Evolutionary conservation across 1,140 invertebrate genomes (phyloP).

Genomic region (Aphis gossypii): DNA sequence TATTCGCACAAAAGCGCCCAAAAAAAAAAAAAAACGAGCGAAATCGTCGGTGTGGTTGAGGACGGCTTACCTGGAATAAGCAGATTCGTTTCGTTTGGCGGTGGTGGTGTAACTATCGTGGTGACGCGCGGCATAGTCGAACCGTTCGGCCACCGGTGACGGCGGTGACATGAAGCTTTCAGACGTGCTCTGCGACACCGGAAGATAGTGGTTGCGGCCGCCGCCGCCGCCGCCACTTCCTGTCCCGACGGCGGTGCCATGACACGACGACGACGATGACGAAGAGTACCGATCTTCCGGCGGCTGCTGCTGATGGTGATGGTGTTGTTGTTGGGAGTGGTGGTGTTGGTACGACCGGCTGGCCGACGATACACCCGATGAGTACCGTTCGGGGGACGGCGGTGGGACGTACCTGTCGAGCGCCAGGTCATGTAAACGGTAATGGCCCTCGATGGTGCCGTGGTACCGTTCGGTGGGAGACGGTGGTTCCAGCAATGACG

Average conservation of each 20-base stretch:
- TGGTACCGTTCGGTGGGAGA: slow-evolving; percentile 48
- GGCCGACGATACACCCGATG: neutral
- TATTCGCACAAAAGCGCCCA: neutral
- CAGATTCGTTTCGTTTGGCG: slow-evolving; percentile 48
- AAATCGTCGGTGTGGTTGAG: neutral
- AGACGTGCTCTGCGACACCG: slow-evolving; percentile 51
- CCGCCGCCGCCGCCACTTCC: slow-evolving; percentile 4
- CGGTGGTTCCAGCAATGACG: slow-evolving; percentile 38
- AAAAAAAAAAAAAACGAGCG: too few species aligned
- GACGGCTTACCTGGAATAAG: slow-evolving; percentile 31
- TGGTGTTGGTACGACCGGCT: neutral
- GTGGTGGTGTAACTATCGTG: slow-evolving; percentile 34
- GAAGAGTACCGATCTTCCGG: slow-evolving; percentile 22
- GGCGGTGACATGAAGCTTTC: slow-evolving; percentile 54
- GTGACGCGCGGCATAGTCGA: slow-evolving; percentile 48
- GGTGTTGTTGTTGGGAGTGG: neutral
- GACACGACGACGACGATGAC: neutral
- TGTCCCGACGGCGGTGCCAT: neutral
- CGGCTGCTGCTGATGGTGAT: neutral
- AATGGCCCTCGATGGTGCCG: slow-evolving; percentile 51
- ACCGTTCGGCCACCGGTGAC: slow-evolving; percentile 50
- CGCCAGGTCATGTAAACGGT: slow-evolving; percentile 50
- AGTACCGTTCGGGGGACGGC: slow-evolving; percentile 53
- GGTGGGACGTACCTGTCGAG: slow-evolving; percentile 51
- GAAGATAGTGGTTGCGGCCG: slow-evolving; percentile 36